Percentiles rank a stretch among this genome's conserved stretches.
These are phyloP conservation scores for Pristionchus japonicus DNA, from an alignment of 2,888 invertebrate species.

Conservation along the genomic window DNA sequence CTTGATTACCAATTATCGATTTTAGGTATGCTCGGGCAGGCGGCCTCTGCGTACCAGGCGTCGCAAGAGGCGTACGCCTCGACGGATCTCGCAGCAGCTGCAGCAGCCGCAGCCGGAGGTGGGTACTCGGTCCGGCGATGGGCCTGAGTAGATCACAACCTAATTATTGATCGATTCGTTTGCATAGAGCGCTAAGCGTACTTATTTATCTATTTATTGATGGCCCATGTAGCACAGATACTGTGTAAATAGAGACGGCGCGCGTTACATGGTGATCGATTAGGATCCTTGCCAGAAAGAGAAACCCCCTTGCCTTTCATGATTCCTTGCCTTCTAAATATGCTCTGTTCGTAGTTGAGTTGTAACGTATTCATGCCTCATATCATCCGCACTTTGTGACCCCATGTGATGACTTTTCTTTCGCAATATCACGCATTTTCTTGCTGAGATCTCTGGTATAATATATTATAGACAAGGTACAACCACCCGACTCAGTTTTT, in stretches of 20 bases:
- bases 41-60: slow-evolving; percentile 40
- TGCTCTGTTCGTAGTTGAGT: background rate
- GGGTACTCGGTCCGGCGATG: slow-evolving; percentile 35
- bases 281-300: background rate
- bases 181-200: background rate
- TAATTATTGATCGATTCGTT: background rate
- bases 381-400: background rate
- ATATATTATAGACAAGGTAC: slow-evolving; percentile 10
- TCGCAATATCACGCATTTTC: slow-evolving; percentile 5
- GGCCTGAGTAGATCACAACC: slow-evolving; percentile 32
- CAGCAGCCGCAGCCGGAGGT: slow-evolving; percentile 30
- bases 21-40: slow-evolving; percentile 46
- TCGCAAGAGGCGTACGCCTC: slow-evolving; percentile 38
- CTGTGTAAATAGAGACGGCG: background rate
- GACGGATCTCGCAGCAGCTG: background rate
- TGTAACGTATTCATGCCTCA: background rate
- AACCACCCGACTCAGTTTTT: background rate
- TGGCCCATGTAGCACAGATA: no score
- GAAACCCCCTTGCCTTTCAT: background rate
- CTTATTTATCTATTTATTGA: background rate
- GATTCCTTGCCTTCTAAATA: background rate
- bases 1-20: background rate
- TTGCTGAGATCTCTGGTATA: slow-evolving; percentile 19
- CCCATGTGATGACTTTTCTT: background rate
- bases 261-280: background rate